Base-by-base conservation (phyloP, 2,797 vertebrate species). In the Cirrhinus molitorella region DNA sequence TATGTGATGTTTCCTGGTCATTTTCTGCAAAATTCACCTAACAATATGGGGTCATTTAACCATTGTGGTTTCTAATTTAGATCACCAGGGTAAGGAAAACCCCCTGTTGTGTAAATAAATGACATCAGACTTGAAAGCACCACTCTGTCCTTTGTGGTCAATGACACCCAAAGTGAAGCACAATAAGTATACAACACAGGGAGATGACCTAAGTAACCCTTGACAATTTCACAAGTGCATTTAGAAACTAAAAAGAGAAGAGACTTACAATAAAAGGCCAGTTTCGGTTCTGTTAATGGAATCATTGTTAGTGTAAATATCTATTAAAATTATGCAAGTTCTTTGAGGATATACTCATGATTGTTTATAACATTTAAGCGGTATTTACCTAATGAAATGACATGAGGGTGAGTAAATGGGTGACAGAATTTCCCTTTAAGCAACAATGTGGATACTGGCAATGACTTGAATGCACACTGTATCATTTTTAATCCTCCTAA, bases 111-210 rank as follows among this genome's bases (percentile, higher is more conserved):
- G 51, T 51, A 37, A 83, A 78, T 34, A 43, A 68, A 19, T 65
- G 9, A 14, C n/a, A 61, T 23, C n/a, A n/a, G 10, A 7, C 13
- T 10, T 83, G 19, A 76, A 37, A 66, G 83, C 55, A 81, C 73
- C 65, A 77, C 49, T 31, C 89, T 77, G 88, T 71, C 76, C 45
- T 25, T 7, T 57, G 49, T 70, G 40, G 28, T 21, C 43, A 76
- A 7, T 47, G 45, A 55, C 74, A 89, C 86, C 86, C 43, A 87
- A n/a, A n/a, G n/a, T 86, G 77, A 85, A 85, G 66, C 80, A 55
- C 81, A 83, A 87, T 49, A 85, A 79, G 77, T 81, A 25, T 31
- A 84, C 77, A 83, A 74, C 17, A 80, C 40, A 17, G 12, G 7
- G 55, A 78, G 17, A 1, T 7, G 70, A 59, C 10, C 19, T 55